Evolutionary conservation across 2,113 vertebrate genomes (phyloP).

Genomic region (Silurus meridionalis): DNA sequence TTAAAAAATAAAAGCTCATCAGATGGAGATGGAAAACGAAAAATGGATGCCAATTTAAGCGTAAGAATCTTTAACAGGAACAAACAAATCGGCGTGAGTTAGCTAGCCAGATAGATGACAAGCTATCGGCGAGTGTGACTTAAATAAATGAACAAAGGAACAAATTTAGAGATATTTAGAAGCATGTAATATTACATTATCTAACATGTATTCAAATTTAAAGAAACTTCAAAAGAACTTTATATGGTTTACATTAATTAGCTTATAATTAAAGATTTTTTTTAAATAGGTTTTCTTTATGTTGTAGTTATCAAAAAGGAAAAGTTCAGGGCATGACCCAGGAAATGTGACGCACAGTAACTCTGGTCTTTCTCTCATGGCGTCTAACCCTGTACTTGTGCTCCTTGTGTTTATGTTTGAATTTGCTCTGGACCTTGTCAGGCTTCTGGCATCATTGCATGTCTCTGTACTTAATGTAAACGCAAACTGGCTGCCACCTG

Average conservation of each 20-base stretch:
- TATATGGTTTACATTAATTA: not conserved
- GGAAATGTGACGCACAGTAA: slow-evolving; percentile 24
- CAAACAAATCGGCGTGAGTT: not conserved
- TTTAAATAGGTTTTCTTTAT: slow-evolving; percentile 6
- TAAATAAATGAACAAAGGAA: too few species aligned
- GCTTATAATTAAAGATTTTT: slow-evolving; percentile 3
- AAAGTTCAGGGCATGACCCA: slow-evolving; percentile 20
- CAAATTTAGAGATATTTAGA: too few species aligned
- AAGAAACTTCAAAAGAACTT: not conserved
- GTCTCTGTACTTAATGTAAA: slow-evolving; percentile 39
- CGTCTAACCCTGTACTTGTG: slow-evolving; percentile 1
- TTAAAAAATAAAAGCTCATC: not conserved
- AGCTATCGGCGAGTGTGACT: not conserved
- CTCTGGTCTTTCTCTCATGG: slow-evolving; percentile 24
- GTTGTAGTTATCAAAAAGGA: not conserved
- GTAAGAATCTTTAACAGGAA: not conserved
- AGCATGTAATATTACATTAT: not conserved
- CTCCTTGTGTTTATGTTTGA: slow-evolving; percentile 39
- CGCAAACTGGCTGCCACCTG: not conserved
- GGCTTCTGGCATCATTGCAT: slow-evolving; percentile 15
- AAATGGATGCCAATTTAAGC: not conserved
- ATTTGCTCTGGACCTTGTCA: slow-evolving; percentile 49
- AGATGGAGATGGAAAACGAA: not conserved
- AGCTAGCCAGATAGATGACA: not conserved
- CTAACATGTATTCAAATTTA: not conserved